Conservation (phyloP, 2,113 vertebrate species). For the Rhombomys opimus region DNA sequence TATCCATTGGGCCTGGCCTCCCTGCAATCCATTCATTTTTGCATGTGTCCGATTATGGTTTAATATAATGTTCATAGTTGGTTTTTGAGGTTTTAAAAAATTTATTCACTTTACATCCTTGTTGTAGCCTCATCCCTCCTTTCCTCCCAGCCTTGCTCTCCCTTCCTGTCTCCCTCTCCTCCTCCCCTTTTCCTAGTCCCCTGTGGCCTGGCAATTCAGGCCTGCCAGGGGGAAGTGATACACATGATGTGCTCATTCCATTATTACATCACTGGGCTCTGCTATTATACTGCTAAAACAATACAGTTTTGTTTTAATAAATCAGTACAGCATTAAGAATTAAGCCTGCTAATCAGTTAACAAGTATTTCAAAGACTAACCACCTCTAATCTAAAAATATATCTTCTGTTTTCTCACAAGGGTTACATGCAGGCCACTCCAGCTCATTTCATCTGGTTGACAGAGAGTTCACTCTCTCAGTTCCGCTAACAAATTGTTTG, state of each 20-base stretch:
- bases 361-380: neutral
- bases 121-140: too few species aligned
- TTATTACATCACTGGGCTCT: neutral
- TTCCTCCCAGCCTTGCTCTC: too few species aligned
- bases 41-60: neutral
- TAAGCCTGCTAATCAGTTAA: conserved; percentile 29
- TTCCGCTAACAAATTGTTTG: neutral
- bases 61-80: neutral
- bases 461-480: neutral
- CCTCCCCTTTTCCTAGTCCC: too few species aligned
- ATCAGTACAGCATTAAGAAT: neutral
- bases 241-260: neutral
- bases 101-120: too few species aligned
- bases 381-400: neutral
- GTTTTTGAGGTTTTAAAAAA: neutral
- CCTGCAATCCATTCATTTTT: neutral
- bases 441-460: neutral
- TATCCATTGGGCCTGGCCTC: neutral
- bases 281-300: neutral
- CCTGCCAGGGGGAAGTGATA: too few species aligned
- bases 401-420: neutral
- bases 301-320: neutral
- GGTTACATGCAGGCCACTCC: neutral
- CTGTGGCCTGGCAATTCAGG: too few species aligned
- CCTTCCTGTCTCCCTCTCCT: too few species aligned